Evolutionary conservation across 2,888 invertebrate genomes (phyloP).

Genomic region (Leptogaster cylindrica): DNA sequence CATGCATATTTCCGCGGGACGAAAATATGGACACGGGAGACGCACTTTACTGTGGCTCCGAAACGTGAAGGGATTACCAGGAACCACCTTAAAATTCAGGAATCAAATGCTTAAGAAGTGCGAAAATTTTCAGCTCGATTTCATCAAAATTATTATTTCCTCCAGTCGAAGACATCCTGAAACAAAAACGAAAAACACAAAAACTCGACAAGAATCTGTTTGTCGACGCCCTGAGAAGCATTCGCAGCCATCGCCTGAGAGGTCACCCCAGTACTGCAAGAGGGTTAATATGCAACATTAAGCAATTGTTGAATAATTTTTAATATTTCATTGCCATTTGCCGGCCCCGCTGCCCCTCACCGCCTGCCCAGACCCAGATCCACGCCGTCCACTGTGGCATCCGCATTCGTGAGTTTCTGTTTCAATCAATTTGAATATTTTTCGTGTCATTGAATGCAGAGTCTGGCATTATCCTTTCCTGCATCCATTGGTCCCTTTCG

Average conservation of each 20-base stretch:
- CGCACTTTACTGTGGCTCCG: too few species aligned
- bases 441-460: conserved; percentile 53
- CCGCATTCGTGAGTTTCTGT: conserved; percentile 40
- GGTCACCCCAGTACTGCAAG: neutral
- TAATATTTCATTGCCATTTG: conserved; percentile 24
- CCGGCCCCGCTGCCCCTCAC: neutral
- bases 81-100: neutral
- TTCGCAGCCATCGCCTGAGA: too few species aligned
- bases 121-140: conserved; percentile 28
- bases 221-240: too few species aligned
- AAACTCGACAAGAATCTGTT: too few species aligned
- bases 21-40: too few species aligned
- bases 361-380: neutral
- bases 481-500: conserved; percentile 47
- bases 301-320: conserved; percentile 42
- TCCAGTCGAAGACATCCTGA: neutral
- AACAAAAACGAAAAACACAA: too few species aligned
- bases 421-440: conserved; percentile 52
- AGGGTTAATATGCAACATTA: conserved; percentile 43
- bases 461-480: conserved; percentile 51
- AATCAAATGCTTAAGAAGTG: neutral
- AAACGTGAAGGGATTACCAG: too few species aligned
- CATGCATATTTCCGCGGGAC: too few species aligned
- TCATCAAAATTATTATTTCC: conserved; percentile 20
- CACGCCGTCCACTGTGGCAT: neutral